Base-by-base conservation (phyloP, 1,140 invertebrate genomes). In the Drosophila simulans region DNA sequence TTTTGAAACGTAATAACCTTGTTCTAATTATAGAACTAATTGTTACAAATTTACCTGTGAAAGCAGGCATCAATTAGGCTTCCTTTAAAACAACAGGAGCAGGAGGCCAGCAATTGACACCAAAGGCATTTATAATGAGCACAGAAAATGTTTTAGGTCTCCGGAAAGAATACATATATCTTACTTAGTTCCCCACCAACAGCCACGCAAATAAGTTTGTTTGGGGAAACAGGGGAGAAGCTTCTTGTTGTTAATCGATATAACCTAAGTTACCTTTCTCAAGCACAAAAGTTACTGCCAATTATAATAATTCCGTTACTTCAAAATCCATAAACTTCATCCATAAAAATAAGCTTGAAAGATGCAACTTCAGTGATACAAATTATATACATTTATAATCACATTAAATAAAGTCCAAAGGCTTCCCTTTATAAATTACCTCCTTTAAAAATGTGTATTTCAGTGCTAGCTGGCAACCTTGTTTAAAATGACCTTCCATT, bases 401-500 rank as follows among this genome's bases (percentile, higher is more conserved):
- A 10, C 7, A 31, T 10, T 31, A 8, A 1, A 3, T 10, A 31
- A 31, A 31, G 7, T 10, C 20, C 20, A 22, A 22, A 8, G 27
- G 8, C 8, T 31, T 31, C 8, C 2, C 1, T 4, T 43, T 17
- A 15, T 3, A 20, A 7, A 13, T 34, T 17, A 12, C 3, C 5
- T 20, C 5, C 13, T 20, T 17, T 4, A 3, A 3, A 20, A 15
- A 20, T 4, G 4, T 43, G 20, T 43, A 12, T 43, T 37, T 45
- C 51, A 65, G 62, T 65, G 49, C 55, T 62, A 10, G 45, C 48
- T 15, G 43, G 17, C 46, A 59, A 58, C 35, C 64, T 69, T 58
- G 45, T 64, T 79, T 76, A 80, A 72, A 88, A 79, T 31, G 58
- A 82, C 62, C 70, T 78, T 79, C 62, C 60, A 89, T 83, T 89